Conservation (phyloP, 2,113 vertebrate genomes). For the Phainopepla nitens region DNA sequence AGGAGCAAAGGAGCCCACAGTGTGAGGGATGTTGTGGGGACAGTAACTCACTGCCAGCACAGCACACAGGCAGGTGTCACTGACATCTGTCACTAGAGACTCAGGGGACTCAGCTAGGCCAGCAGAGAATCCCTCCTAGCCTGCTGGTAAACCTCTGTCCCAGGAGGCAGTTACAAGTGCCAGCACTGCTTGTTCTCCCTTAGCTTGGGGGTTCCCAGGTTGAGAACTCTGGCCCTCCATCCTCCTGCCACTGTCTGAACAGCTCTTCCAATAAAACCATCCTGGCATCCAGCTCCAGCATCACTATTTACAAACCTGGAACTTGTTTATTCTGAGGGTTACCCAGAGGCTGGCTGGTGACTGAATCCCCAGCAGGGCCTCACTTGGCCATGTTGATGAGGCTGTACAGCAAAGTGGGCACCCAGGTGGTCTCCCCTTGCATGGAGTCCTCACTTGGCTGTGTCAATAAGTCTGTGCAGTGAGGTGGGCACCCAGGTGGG, state of each 20-base stretch:
- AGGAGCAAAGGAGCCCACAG: accelerated
- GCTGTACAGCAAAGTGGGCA: slow-evolving; percentile 91
- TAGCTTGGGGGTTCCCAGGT: neutral
- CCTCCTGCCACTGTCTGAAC: neutral
- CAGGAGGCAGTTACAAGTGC: too few relatives aligned
- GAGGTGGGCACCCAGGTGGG: too few relatives aligned
- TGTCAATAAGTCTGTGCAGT: too few relatives aligned
- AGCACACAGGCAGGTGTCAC: neutral
- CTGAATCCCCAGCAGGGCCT: accelerated
- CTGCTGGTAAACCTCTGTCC: neutral
- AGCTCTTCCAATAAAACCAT: neutral
- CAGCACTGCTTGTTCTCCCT: neutral
- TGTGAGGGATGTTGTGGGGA: accelerated
- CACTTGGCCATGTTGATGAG: slow-evolving; percentile 74
- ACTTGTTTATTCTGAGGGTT: neutral
- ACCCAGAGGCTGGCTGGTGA: neutral
- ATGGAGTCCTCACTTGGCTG: slow-evolving; percentile 85
- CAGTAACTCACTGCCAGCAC: neutral
- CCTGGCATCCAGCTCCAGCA: neutral
- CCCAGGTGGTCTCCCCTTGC: slow-evolving; percentile 93
- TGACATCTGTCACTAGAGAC: neutral
- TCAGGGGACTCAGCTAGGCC: neutral
- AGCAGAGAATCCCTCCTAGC: neutral
- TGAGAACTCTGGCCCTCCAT: accelerated
- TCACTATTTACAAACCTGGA: neutral